Evolutionary conservation across 2,797 vertebrate genomes (phyloP).

Genomic region (Paedocypris micromegethes): DNA sequence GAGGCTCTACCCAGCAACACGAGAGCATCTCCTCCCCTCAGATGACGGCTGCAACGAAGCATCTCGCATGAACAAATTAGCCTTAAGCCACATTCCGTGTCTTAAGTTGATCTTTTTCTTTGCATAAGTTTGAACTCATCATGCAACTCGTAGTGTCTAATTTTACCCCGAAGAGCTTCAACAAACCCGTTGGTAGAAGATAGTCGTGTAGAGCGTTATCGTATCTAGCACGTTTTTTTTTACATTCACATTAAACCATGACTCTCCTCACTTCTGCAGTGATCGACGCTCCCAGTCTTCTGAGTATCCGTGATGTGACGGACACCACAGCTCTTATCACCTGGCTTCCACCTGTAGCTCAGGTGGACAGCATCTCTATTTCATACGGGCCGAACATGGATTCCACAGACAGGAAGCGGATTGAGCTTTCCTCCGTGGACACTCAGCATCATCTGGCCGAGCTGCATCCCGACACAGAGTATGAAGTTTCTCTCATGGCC

Average conservation of each 20-base stretch:
- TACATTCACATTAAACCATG: neutral
- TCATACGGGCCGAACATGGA: conserved; percentile 75
- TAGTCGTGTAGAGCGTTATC: too few species aligned
- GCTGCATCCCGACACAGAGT: conserved; percentile 84
- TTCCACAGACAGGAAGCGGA: conserved; percentile 70
- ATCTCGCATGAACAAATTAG: conserved; percentile 51
- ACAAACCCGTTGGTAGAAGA: too few species aligned
- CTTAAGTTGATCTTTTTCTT: conserved; percentile 56
- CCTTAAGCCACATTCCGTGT: conserved; percentile 54
- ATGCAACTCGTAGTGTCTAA: conserved; percentile 53
- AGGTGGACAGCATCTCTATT: conserved; percentile 79
- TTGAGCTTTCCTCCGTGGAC: conserved; percentile 80
- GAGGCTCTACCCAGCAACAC: conserved; percentile 47
- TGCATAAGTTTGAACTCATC: conserved; percentile 58
- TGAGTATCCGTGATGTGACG: conserved; percentile 84
- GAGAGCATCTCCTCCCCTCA: conserved; percentile 46
- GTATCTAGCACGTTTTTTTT: too few species aligned
- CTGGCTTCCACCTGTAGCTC: conserved; percentile 87
- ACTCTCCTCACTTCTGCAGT: conserved; percentile 58
- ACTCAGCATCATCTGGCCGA: conserved; percentile 84
- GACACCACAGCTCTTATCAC: conserved; percentile 89
- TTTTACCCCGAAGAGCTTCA: conserved; percentile 29
- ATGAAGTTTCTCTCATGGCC: conserved; percentile 81
- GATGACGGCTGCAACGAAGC: conserved; percentile 44
- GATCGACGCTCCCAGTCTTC: conserved; percentile 86